Percentiles rank a stretch among this genome's conserved stretches.
phyloP scores from a whole-genome alignment of 2,113 vertebrate species.

The Verasper variegatus region DNA sequence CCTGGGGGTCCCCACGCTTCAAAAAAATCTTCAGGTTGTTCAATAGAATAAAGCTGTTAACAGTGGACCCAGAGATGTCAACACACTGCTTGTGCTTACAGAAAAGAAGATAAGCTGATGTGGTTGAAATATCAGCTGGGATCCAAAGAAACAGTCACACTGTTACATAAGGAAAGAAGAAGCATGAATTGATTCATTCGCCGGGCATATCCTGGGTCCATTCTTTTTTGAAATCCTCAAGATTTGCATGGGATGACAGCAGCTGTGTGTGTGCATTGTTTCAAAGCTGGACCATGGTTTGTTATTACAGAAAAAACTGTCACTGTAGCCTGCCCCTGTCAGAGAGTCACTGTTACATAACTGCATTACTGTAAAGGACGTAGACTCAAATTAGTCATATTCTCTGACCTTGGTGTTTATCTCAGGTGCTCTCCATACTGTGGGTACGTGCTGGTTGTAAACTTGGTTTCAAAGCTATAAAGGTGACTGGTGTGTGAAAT shows the following conservation, averaged over 20 bases:
- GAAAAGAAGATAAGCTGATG: no score
- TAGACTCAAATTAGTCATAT: slow-evolving; percentile 22
- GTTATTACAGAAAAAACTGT: not conserved
- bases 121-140: no score
- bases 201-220: no score
- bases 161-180: no score
- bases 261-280: not conserved
- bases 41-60: not conserved
- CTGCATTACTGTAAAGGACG: not conserved
- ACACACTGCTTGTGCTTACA: no score
- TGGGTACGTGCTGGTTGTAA: slow-evolving; percentile 9
- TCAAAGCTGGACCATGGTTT: not conserved
- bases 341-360: slow-evolving; percentile 35
- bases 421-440: slow-evolving; percentile 19
- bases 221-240: no score
- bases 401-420: slow-evolving; percentile 25
- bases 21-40: not conserved
- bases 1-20: not conserved
- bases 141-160: no score
- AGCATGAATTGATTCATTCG: no score
- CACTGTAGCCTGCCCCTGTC: no score
- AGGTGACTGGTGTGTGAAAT: slow-evolving; percentile 54
- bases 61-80: no score
- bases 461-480: slow-evolving; percentile 37
- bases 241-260: no score